Evolutionary conservation across 1,140 invertebrate species (phyloP).

Genomic region (Nomia melanderi): DNA sequence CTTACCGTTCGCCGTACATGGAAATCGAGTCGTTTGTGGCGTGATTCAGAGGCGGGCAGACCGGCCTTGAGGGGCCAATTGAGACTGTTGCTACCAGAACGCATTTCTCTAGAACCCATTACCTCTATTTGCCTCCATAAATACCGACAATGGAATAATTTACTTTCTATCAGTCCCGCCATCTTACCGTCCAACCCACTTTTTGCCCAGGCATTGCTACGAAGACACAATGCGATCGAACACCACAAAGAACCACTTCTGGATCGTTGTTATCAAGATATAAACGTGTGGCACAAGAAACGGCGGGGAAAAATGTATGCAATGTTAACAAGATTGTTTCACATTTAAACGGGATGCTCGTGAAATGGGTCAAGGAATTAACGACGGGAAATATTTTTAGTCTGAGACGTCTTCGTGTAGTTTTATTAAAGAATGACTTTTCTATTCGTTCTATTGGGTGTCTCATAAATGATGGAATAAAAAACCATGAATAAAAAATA

Average conservation of each 20-base stretch:
- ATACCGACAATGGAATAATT: conserved; percentile 12
- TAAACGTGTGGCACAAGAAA: background rate
- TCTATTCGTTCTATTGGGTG: too few species aligned
- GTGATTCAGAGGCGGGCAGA: background rate
- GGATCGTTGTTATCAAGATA: background rate
- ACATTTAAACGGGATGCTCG: background rate
- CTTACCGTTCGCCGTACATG: background rate
- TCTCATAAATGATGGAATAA: too few species aligned
- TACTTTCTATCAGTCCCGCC: background rate
- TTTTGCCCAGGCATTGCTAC: background rate
- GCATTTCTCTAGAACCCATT: conserved; percentile 4
- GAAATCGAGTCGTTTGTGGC: background rate
- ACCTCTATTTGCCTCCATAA: conserved; percentile 4
- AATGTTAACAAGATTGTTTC: background rate
- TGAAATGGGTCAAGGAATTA: background rate
- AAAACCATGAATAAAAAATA: too few species aligned
- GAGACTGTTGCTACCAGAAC: conserved; percentile 2
- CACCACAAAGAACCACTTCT: background rate
- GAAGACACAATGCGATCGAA: background rate
- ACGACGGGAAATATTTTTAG: background rate
- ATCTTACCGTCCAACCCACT: background rate
- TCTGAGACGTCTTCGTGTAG: background rate
- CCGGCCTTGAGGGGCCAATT: conserved; percentile 6
- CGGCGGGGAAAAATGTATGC: background rate
- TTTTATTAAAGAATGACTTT: too few species aligned